Conservation (phyloP, 2,888 invertebrate species). For the Brenthis ino region DNA sequence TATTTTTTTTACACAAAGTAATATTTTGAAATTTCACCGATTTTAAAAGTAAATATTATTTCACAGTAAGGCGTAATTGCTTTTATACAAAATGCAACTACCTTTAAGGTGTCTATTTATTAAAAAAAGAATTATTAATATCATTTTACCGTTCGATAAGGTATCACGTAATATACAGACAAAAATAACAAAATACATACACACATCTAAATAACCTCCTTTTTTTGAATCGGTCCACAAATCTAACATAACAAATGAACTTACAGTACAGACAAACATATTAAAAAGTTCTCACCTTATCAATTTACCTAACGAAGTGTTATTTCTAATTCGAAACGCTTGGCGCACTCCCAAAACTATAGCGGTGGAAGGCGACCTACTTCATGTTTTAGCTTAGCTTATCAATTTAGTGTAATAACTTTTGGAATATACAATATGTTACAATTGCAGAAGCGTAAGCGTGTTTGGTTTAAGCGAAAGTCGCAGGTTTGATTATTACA, state of each 20-base stretch:
- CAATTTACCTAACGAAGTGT: conserved; percentile 52
- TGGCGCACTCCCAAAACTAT: conserved; percentile 49
- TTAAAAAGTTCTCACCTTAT: conserved; percentile 50
- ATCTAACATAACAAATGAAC: conserved; percentile 12
- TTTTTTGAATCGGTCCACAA: not conserved
- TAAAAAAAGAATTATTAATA: too few species aligned
- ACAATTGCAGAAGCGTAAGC: not conserved
- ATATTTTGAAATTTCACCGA: too few species aligned
- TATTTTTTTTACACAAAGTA: too few species aligned
- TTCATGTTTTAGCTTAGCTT: conserved; percentile 41
- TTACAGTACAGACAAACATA: conserved; percentile 37
- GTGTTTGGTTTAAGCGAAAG: not conserved
- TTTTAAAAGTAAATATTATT: too few species aligned
- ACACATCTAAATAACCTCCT: not conserved
- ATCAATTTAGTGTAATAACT: conserved; percentile 31
- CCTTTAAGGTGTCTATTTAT: too few species aligned
- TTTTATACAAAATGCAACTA: too few species aligned
- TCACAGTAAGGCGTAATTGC: too few species aligned
- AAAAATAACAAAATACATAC: too few species aligned
- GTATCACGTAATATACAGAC: too few species aligned
- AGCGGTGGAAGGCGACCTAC: conserved; percentile 47
- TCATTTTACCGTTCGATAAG: too few species aligned
- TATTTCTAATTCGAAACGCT: conserved; percentile 49
- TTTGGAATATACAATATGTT: not conserved
- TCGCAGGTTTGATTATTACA: not conserved